Percentiles rank a stretch among this genome's conserved stretches.
Evolutionary conservation across 2,888 invertebrate species (phyloP).

Genomic region (Sturmia bella): DNA sequence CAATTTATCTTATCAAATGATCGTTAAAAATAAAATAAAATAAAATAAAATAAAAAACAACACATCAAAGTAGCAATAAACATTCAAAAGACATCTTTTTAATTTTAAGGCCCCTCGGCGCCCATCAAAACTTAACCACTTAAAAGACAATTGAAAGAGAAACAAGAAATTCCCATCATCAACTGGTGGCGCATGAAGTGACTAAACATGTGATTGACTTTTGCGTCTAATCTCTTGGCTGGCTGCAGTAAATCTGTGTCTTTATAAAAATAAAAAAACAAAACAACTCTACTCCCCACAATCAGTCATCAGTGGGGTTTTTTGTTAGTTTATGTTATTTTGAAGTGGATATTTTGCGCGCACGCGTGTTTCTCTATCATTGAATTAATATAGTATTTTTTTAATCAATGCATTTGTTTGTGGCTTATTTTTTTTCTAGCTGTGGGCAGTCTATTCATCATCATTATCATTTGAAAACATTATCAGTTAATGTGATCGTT

Average conservation of each 20-base stretch:
- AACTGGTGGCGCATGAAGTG: neutral
- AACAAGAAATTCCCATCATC: constrained; percentile 37
- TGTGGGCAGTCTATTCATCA: constrained; percentile 45
- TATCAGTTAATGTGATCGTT: constrained; percentile 34
- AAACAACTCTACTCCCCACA: constrained; percentile 7
- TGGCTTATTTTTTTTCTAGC: neutral
- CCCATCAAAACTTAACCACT: constrained; percentile 3
- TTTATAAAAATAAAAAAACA: no score
- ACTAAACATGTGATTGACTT: constrained; percentile 13
- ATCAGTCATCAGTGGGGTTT: constrained; percentile 48
- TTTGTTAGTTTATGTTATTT: constrained; percentile 4
- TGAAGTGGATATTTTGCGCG: neutral
- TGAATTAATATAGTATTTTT: constrained; percentile 36
- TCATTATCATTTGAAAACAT: constrained; percentile 9
- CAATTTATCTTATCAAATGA: constrained; percentile 55
- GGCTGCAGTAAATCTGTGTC: constrained; percentile 15
- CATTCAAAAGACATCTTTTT: constrained; percentile 5
- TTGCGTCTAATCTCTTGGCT: neutral
- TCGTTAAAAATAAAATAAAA: constrained; percentile 31
- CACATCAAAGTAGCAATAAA: constrained; percentile 38
- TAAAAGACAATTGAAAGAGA: neutral
- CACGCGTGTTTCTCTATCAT: constrained; percentile 44
- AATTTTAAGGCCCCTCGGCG: neutral
- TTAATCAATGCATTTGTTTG: constrained; percentile 16
- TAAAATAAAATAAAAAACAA: neutral